Conservation (phyloP, 1,140 invertebrate species). For the Sitodiplosis mosellana region DNA sequence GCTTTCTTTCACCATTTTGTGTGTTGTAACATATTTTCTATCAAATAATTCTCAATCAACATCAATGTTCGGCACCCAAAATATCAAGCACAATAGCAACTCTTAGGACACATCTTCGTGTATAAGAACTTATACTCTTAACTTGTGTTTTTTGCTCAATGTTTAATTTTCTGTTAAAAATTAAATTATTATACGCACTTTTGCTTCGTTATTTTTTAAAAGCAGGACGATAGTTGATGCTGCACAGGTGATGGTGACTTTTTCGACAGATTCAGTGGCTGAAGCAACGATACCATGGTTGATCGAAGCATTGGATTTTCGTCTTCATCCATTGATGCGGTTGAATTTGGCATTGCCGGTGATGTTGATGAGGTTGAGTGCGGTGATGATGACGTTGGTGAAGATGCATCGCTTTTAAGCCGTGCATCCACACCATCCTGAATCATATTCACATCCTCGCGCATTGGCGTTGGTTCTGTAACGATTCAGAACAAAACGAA, state of each 20-base stretch:
- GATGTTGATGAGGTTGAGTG: slow-evolving; percentile 33
- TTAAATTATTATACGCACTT: too few relatives aligned
- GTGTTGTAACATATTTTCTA: too few relatives aligned
- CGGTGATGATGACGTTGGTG: slow-evolving; percentile 10
- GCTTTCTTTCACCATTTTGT: too few relatives aligned
- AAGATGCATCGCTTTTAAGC: slow-evolving; percentile 24
- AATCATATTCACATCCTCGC: slow-evolving; percentile 2
- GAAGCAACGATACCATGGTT: slow-evolving; percentile 59
- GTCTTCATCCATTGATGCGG: slow-evolving; percentile 22
- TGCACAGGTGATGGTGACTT: slow-evolving; percentile 66
- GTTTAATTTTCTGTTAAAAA: too few relatives aligned
- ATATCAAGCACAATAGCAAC: too few relatives aligned
- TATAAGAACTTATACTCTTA: too few relatives aligned
- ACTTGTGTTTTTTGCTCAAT: too few relatives aligned
- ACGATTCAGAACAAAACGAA: slow-evolving; percentile 10
- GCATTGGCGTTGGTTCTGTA: slow-evolving; percentile 15
- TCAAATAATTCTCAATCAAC: too few relatives aligned
- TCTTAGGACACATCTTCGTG: too few relatives aligned
- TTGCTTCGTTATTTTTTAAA: too few relatives aligned
- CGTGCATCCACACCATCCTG: background rate
- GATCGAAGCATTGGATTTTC: slow-evolving; percentile 51
- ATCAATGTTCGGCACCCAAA: too few relatives aligned
- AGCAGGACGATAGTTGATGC: background rate
- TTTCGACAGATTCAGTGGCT: slow-evolving; percentile 73
- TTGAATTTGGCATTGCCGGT: slow-evolving; percentile 25